Evolutionary conservation across 1,140 invertebrate species (phyloP).

Genomic region (Drosophila quadrilineata): DNA sequence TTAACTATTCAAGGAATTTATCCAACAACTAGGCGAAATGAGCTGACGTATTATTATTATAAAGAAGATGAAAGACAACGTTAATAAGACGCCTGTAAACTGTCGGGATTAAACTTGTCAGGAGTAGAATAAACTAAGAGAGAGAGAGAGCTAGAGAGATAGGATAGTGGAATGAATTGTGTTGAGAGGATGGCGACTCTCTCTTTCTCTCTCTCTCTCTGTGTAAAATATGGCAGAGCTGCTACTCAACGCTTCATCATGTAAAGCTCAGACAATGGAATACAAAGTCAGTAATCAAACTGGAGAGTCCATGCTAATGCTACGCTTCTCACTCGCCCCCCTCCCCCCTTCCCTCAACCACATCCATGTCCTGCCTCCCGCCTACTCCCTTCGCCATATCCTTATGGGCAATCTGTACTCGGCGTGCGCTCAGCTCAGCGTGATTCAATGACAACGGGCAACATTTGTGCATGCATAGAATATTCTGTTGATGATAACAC

Average conservation of each 20-base stretch:
- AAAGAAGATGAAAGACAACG: slow-evolving; percentile 30
- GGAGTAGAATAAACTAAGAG: background rate
- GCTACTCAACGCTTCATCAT: slow-evolving; percentile 38
- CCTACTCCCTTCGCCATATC: background rate
- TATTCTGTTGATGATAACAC: slow-evolving; percentile 76
- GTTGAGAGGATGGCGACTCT: too few relatives aligned
- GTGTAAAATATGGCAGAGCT: slow-evolving; percentile 42
- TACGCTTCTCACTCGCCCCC: background rate
- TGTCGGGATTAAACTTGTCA: slow-evolving; percentile 37
- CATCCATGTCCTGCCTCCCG: background rate
- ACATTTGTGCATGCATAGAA: slow-evolving; percentile 79
- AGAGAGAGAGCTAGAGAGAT: background rate
- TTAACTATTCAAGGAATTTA: background rate
- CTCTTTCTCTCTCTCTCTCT: too few relatives aligned
- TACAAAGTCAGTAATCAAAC: slow-evolving; percentile 54
- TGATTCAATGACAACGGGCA: slow-evolving; percentile 78
- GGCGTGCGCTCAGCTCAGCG: slow-evolving; percentile 27
- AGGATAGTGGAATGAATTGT: slow-evolving; percentile 22
- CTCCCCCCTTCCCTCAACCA: background rate
- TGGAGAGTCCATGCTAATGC: slow-evolving; percentile 41
- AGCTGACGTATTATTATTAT: slow-evolving; percentile 36
- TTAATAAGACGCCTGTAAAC: slow-evolving; percentile 31
- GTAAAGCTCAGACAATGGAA: slow-evolving; percentile 41
- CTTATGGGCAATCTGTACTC: too few relatives aligned
- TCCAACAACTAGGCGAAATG: slow-evolving; percentile 9